Evolutionary conservation across 1,140 invertebrate species (phyloP), one percentile per base, ranked within the genome.

Genomic region (Luehdorfia chinensis): DNA sequence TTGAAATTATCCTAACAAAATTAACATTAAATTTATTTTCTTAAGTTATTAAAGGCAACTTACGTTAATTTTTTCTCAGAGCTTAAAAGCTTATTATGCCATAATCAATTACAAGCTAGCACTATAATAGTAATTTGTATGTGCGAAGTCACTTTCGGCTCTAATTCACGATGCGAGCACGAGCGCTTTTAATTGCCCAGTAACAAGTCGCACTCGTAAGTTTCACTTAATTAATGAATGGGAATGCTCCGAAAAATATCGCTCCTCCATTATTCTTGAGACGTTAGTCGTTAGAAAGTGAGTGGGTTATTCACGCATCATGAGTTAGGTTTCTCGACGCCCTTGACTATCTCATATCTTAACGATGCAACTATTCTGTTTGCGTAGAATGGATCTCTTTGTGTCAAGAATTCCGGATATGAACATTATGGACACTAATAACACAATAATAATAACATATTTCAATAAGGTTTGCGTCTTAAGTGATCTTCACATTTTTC

Each of bases 101-200:
- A n/a, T n/a, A n/a, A n/a, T n/a, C n/a, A n/a, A n/a, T n/a, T n/a
- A n/a, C n/a, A n/a, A n/a, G n/a, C n/a, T n/a, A n/a, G n/a, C n/a
- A n/a, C n/a, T n/a, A n/a, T n/a, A n/a, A n/a, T n/a, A n/a, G n/a
- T n/a, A n/a, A n/a, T n/a, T n/a, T n/a, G n/a, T n/a, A n/a, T n/a
- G n/a, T n/a, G n/a, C n/a, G 16, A 46, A 67, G 52, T 67, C 67
- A 68, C 61, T 79, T 75, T 73, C 69, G 58, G 66, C 64, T 75
- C 66, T 70, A 61, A 76, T 78, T 72, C 70, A 53, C 59, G 57
- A 47, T 33, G 50, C 49, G n/a, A n/a, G n/a, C n/a, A n/a, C n/a
- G n/a, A 61, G 41, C 36, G 49, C 52, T 74, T 68, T 68, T 79
- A 79, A 77, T 83, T 77, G 54, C 50, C 43, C 48, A 44, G 52